These are phyloP conservation scores for Tromatobia lineatoria DNA, from an alignment of 2,888 invertebrate species.

Conservation along the genomic window DNA sequence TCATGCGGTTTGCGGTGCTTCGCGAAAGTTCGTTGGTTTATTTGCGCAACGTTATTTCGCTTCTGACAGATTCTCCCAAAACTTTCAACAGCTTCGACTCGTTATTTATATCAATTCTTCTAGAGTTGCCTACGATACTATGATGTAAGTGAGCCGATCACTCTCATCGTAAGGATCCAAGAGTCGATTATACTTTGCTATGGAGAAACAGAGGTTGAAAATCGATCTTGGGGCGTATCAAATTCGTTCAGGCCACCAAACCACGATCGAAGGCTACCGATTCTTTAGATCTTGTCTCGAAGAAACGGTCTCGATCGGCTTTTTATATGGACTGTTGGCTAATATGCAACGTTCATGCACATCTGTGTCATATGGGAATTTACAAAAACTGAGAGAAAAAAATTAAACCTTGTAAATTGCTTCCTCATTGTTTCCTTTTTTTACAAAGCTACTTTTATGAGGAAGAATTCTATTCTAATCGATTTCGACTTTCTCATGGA, in stretches of 20 bases:
- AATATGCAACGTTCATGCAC: background rate
- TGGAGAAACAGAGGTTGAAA: constrained; percentile 57
- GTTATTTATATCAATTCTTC: background rate
- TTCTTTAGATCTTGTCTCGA: constrained; percentile 23
- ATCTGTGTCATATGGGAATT: background rate
- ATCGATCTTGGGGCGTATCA: constrained; percentile 64
- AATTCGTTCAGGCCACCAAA: constrained; percentile 67
- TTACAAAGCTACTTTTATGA: too few species aligned
- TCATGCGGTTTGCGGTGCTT: background rate
- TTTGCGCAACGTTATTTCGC: constrained; percentile 48
- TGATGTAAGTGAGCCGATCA: constrained; percentile 15
- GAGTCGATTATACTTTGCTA: constrained; percentile 8
- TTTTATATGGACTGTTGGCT: constrained; percentile 30
- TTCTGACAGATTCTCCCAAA: constrained; percentile 9
- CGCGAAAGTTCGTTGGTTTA: constrained; percentile 24
- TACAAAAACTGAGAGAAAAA: too few species aligned
- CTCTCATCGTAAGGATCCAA: background rate
- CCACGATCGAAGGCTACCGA: constrained; percentile 64
- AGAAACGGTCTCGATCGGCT: constrained; percentile 23
- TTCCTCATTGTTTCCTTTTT: too few species aligned
- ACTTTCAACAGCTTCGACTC: background rate
- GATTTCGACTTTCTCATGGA: too few species aligned
- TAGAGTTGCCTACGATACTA: background rate
- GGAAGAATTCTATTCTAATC: too few species aligned
- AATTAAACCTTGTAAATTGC: too few species aligned